Evolutionary conservation across 2,113 vertebrate genomes (phyloP).

Genomic region (Blennius ocellaris): DNA sequence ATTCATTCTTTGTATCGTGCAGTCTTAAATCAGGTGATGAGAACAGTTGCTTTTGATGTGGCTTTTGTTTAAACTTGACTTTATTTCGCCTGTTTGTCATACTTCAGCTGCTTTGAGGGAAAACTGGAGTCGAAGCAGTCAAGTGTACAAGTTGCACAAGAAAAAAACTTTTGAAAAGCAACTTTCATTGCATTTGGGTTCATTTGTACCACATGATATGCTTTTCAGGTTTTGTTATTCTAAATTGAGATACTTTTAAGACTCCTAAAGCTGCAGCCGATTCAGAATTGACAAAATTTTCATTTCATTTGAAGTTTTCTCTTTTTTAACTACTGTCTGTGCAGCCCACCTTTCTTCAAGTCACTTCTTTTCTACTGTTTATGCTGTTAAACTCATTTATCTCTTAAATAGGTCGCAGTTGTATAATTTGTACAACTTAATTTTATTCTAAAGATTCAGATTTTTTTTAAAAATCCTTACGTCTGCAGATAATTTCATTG

Average conservation of each 20-base stretch:
- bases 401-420: conserved; percentile 5
- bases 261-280: conserved; percentile 9
- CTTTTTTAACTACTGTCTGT: neutral
- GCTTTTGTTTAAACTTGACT: conserved; percentile 3
- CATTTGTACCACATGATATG: neutral
- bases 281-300: neutral
- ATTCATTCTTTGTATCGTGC: neutral
- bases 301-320: neutral
- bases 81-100: neutral
- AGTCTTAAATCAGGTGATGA: neutral
- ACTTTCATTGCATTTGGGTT: conserved; percentile 1
- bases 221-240: conserved; percentile 6
- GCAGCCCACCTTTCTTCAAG: conserved; percentile 1
- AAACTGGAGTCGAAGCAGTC: conserved; percentile 10
- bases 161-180: neutral
- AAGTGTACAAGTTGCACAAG: conserved; percentile 27
- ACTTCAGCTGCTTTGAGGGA: neutral
- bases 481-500: conserved; percentile 3
- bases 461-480: conserved; percentile 43
- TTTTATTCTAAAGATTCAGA: too few species aligned
- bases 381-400: neutral
- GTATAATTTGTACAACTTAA: neutral
- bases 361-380: neutral
- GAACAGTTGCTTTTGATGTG: neutral
- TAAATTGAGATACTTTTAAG: conserved; percentile 3